Conservation (phyloP, 92 coral and sea anemone genomes). For the Zoanthus gigantus region DNA sequence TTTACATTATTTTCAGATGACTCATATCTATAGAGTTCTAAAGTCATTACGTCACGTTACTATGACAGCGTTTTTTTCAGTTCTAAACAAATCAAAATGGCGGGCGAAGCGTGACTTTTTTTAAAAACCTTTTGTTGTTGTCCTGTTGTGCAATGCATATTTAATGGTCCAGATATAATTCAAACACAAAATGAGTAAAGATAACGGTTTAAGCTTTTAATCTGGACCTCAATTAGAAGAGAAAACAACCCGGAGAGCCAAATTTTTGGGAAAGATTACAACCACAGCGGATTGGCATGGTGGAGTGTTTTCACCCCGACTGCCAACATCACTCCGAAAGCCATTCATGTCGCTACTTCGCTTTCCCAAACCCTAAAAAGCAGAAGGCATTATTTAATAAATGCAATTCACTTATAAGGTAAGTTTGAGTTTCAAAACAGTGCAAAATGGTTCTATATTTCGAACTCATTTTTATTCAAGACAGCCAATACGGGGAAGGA, state of each 20-base stretch:
- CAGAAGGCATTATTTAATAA: conserved; percentile 21
- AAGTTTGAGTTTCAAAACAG: conserved; percentile 46
- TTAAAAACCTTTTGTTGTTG: background rate
- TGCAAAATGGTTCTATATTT: background rate
- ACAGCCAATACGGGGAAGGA: conserved; percentile 3
- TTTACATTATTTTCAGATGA: too few species aligned
- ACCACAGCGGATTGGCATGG: too few species aligned
- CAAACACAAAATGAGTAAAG: background rate
- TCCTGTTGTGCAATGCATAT: conserved; percentile 28
- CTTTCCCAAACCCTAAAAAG: background rate
- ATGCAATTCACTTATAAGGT: conserved; percentile 32
- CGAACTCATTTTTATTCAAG: background rate
- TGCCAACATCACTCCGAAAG: too few species aligned
- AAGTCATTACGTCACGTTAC: background rate
- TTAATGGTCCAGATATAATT: conserved; percentile 34
- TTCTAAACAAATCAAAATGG: conserved; percentile 7
- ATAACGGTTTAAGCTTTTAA: conserved; percentile 40
- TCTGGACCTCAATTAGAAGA: conserved; percentile 49
- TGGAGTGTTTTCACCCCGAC: too few species aligned
- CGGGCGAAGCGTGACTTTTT: conserved; percentile 54
- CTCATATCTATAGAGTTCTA: conserved; percentile 19
- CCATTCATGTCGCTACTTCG: too few species aligned
- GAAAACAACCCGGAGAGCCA: conserved; percentile 48
- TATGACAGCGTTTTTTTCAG: too few species aligned
- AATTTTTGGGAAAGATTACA: background rate